Percentiles rank a stretch among this genome's conserved stretches.
Conservation (phyloP, 2,888 invertebrate species). For the Hypselothyrea guttata region DNA sequence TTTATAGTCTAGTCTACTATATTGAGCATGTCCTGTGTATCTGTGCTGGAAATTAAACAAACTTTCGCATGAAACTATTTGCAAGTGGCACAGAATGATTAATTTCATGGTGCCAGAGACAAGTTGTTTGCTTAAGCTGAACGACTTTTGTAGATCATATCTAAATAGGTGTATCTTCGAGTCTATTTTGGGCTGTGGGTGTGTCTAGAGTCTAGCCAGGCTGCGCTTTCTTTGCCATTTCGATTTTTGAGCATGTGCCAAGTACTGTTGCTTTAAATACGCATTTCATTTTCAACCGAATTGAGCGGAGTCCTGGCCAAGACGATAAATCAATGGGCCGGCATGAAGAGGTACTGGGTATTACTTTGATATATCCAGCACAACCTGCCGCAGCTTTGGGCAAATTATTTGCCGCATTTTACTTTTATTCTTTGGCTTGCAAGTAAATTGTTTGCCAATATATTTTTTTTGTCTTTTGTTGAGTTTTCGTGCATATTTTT, state of each 20-base stretch:
- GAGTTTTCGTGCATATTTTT: conserved; percentile 49
- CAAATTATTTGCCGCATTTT: conserved; percentile 76
- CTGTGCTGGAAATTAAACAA: conserved; percentile 67
- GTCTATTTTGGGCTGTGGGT: neutral
- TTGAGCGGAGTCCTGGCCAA: conserved; percentile 32
- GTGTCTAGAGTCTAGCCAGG: neutral
- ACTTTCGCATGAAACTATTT: conserved; percentile 61
- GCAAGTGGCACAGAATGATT: conserved; percentile 35
- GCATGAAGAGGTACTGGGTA: conserved; percentile 36
- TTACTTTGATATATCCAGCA: conserved; percentile 67
- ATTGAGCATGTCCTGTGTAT: conserved; percentile 6
- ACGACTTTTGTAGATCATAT: conserved; percentile 41
- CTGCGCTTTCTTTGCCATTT: neutral
- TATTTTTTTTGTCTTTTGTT: conserved; percentile 50
- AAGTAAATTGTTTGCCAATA: conserved; percentile 80
- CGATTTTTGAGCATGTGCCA: conserved; percentile 37
- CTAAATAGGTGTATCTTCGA: conserved; percentile 20
- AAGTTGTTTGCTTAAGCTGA: conserved; percentile 43
- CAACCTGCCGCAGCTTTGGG: conserved; percentile 78
- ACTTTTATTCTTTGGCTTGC: conserved; percentile 43
- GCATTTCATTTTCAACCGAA: conserved; percentile 47
- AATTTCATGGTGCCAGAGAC: conserved; percentile 27
- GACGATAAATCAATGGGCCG: conserved; percentile 75
- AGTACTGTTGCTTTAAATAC: conserved; percentile 41
- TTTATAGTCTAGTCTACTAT: conserved; percentile 47